Evolutionary conservation across 2,888 invertebrate genomes (phyloP).

Genomic region (Euzophera pinguis): DNA sequence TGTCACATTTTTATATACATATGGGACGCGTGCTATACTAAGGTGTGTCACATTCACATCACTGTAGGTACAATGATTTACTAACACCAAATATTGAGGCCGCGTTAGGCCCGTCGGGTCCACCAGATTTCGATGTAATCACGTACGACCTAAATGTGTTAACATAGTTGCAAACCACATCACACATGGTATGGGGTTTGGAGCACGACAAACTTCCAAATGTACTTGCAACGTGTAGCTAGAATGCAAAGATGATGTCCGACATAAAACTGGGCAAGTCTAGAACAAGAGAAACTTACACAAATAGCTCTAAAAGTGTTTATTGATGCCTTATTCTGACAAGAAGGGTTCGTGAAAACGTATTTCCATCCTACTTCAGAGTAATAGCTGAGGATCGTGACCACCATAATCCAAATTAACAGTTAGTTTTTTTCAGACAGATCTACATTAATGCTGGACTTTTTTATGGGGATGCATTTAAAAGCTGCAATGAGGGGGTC

Average conservation of each 20-base stretch:
- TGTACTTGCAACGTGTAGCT: slow-evolving; percentile 1
- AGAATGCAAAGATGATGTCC: not conserved
- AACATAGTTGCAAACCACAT: slow-evolving; percentile 41
- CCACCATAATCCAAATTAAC: too few relatives aligned
- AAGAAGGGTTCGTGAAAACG: too few relatives aligned
- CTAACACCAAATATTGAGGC: slow-evolving; percentile 9
- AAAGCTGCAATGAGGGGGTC: too few relatives aligned
- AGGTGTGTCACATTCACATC: slow-evolving; percentile 25
- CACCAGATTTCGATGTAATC: slow-evolving; percentile 43
- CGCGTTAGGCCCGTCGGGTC: slow-evolving; percentile 22
- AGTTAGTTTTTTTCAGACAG: too few relatives aligned
- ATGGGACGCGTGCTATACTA: slow-evolving; percentile 15
- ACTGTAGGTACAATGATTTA: slow-evolving; percentile 8
- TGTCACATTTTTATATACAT: slow-evolving; percentile 38
- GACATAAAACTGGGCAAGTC: not conserved
- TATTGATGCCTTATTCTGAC: too few relatives aligned
- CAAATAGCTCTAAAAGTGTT: too few relatives aligned
- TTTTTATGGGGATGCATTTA: too few relatives aligned
- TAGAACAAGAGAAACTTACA: not conserved
- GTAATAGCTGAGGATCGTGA: too few relatives aligned
- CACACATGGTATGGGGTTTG: slow-evolving; percentile 31
- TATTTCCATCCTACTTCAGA: too few relatives aligned
- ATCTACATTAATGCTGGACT: too few relatives aligned
- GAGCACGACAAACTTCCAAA: slow-evolving; percentile 7
- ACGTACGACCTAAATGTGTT: slow-evolving; percentile 58